phyloP scores from a whole-genome alignment of 2,113 vertebrate species.

The Turdus rufiventris region DNA sequence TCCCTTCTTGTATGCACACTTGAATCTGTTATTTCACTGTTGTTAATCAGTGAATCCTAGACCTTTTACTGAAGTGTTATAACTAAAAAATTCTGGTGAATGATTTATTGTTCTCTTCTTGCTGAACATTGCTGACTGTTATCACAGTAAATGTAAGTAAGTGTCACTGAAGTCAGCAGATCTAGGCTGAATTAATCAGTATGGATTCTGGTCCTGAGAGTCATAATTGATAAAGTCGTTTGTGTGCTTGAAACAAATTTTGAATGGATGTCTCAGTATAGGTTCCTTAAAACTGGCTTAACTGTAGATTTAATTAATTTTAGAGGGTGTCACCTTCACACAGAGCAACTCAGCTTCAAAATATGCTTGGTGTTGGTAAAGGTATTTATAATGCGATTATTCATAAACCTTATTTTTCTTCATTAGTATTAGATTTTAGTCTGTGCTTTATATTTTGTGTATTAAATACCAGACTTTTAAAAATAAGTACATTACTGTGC shows the following conservation, averaged over 20 bases:
- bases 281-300: background rate
- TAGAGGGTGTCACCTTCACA: background rate
- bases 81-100: background rate
- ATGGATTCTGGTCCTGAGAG: background rate
- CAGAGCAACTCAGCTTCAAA: background rate
- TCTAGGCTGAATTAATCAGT: constrained; percentile 36
- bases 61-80: background rate
- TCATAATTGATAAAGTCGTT: background rate
- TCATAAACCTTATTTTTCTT: background rate
- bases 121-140: background rate
- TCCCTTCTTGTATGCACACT: background rate
- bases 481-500: background rate
- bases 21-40: background rate
- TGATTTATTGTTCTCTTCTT: background rate
- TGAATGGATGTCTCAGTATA: background rate
- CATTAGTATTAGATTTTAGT: background rate
- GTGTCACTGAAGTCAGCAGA: constrained; percentile 16
- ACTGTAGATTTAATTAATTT: background rate
- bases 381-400: background rate
- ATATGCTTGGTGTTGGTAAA: background rate
- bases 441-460: background rate
- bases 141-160: background rate
- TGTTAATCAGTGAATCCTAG: background rate
- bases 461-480: background rate
- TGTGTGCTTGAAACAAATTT: background rate